phyloP scores from a whole-genome alignment of 2,888 invertebrate species.

The Heliconius erato region DNA sequence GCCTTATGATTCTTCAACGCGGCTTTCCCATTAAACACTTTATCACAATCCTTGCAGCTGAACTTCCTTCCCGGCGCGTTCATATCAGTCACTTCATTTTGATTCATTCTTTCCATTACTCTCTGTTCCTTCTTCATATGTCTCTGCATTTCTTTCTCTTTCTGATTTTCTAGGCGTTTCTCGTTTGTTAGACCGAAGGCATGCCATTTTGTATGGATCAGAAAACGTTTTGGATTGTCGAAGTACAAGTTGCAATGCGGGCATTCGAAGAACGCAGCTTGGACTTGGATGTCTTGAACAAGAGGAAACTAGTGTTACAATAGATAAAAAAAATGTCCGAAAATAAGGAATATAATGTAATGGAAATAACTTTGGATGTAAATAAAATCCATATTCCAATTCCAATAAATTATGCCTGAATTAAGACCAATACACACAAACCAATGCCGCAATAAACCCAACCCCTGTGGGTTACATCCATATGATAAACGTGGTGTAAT shows the following conservation, averaged over 20 bases:
- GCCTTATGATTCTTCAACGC: slow-evolving; percentile 75
- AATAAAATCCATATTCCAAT: too few relatives aligned
- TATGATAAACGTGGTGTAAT: too few relatives aligned
- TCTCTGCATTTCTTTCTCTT: slow-evolving; percentile 61
- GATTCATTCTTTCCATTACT: slow-evolving; percentile 54
- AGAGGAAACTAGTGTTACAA: not conserved
- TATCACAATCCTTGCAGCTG: slow-evolving; percentile 75
- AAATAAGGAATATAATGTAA: not conserved
- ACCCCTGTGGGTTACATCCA: too few relatives aligned
- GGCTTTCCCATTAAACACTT: slow-evolving; percentile 65
- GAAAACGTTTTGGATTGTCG: slow-evolving; percentile 73
- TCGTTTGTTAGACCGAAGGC: slow-evolving; percentile 70
- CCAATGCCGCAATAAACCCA: too few relatives aligned
- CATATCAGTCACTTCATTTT: slow-evolving; percentile 55
- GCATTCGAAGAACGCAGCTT: slow-evolving; percentile 67
- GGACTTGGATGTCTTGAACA: slow-evolving; percentile 38
- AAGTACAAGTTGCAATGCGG: slow-evolving; percentile 70
- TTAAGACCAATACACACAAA: too few relatives aligned
- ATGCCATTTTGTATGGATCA: slow-evolving; percentile 81
- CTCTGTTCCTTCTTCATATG: slow-evolving; percentile 62
- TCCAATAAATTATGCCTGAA: too few relatives aligned
- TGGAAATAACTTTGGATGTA: too few relatives aligned
- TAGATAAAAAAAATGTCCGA: not conserved
- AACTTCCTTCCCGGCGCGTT: slow-evolving; percentile 56
- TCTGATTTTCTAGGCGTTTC: slow-evolving; percentile 62